Percentiles rank a stretch among this genome's conserved stretches.
Evolutionary conservation across 2,797 vertebrate species (phyloP).

Genomic region (Gadopsis marmoratus): DNA sequence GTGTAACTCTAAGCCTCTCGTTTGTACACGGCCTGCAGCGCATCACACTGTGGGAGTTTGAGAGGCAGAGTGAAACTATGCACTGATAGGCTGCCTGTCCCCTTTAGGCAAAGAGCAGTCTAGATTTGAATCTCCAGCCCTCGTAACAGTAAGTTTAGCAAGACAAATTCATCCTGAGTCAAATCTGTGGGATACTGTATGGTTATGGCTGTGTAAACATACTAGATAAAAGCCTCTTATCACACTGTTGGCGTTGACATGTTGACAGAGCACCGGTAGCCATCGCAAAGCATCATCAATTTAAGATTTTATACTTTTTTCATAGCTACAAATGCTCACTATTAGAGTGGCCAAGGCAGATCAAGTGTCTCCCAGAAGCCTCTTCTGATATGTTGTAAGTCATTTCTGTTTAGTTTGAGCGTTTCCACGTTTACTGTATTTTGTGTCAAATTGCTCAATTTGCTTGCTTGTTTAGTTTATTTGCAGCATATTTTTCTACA

Average conservation of each 20-base stretch:
- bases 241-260: constrained; percentile 21
- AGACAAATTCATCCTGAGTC: constrained; percentile 66
- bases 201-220: constrained; percentile 59
- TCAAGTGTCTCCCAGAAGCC: background rate
- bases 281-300: constrained; percentile 22
- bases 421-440: background rate
- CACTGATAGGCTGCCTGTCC: constrained; percentile 66
- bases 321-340: no score
- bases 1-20: constrained; percentile 76
- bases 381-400: background rate
- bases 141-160: constrained; percentile 51
- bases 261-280: constrained; percentile 42
- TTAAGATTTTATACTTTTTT: background rate
- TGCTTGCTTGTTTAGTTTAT: background rate
- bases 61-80: constrained; percentile 74
- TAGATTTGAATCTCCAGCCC: constrained; percentile 58
- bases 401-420: background rate
- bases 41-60: constrained; percentile 69
- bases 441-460: background rate
- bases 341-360: background rate
- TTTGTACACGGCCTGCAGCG: constrained; percentile 71
- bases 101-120: constrained; percentile 63
- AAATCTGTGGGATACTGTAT: constrained; percentile 54
- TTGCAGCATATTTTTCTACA: background rate
- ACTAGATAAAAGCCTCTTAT: constrained; percentile 53